phyloP scores from a whole-genome alignment of 2,797 vertebrate genomes.

The Gila robusta region DNA sequence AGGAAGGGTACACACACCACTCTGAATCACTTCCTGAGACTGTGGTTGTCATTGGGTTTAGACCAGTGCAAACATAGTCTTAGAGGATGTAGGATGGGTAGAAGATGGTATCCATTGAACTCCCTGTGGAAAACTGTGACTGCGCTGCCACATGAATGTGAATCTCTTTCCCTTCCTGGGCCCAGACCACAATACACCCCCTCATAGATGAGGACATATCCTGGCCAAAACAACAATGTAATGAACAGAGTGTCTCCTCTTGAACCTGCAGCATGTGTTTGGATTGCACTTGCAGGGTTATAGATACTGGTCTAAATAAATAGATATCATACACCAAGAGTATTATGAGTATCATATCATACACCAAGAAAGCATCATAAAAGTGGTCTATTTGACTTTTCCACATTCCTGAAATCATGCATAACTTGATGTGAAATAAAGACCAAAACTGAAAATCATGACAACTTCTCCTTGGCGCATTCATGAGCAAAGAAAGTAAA shows the following conservation, averaged over 20 bases:
- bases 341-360: too few species aligned
- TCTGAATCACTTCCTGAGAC: conserved; percentile 50
- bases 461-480: neutral
- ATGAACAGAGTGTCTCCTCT: neutral
- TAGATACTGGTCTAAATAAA: neutral
- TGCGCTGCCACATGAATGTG: neutral
- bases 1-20: conserved; percentile 33
- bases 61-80: conserved; percentile 46
- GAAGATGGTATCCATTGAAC: conserved; percentile 2
- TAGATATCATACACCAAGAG: too few species aligned
- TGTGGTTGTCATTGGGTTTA: conserved; percentile 45
- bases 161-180: neutral
- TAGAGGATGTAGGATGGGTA: conserved; percentile 10
- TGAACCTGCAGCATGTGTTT: neutral
- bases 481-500: neutral
- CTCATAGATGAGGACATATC: conserved; percentile 6
- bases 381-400: neutral
- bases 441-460: neutral
- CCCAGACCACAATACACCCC: neutral
- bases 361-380: neutral
- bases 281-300: neutral
- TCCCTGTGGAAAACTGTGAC: conserved; percentile 31
- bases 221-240: conserved; percentile 1
- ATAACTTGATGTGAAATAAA: neutral
- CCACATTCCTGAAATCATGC: neutral